phyloP scores from a whole-genome alignment of 2,797 vertebrate species.

The Phylloscopus collybita region DNA sequence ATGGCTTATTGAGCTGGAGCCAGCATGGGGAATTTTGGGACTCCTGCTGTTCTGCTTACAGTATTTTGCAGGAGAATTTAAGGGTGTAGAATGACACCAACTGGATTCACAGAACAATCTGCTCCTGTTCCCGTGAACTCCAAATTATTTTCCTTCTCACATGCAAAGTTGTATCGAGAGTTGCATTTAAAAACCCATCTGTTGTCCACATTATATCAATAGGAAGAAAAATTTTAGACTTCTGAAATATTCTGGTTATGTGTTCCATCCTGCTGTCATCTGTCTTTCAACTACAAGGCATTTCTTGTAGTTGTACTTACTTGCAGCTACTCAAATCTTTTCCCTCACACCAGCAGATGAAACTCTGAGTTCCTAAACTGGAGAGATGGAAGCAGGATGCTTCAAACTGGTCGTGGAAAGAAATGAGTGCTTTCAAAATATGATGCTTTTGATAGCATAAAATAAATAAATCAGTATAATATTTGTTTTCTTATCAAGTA shows the following conservation, averaged over 20 bases:
- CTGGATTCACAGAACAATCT: constrained; percentile 60
- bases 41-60: constrained; percentile 48
- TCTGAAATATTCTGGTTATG: constrained; percentile 52
- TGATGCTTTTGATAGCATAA: neutral
- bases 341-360: neutral
- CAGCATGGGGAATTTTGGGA: constrained; percentile 2
- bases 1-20: constrained; percentile 16
- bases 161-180: constrained; percentile 63
- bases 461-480: neutral
- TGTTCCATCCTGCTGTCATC: constrained; percentile 52
- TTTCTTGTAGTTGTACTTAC: neutral
- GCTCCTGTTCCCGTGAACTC: constrained; percentile 56
- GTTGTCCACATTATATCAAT: constrained; percentile 64
- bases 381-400: neutral
- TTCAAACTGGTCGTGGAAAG: neutral
- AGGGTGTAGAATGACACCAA: constrained; percentile 61
- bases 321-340: neutral
- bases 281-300: constrained; percentile 47
- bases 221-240: constrained; percentile 42
- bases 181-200: constrained; percentile 70
- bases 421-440: neutral
- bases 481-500: neutral
- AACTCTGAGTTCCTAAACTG: neutral
- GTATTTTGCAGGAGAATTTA: constrained; percentile 52
- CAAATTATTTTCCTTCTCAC: constrained; percentile 67